Evolutionary conservation across 2,113 vertebrate species (phyloP).

Genomic region (Talpa occidentalis): DNA sequence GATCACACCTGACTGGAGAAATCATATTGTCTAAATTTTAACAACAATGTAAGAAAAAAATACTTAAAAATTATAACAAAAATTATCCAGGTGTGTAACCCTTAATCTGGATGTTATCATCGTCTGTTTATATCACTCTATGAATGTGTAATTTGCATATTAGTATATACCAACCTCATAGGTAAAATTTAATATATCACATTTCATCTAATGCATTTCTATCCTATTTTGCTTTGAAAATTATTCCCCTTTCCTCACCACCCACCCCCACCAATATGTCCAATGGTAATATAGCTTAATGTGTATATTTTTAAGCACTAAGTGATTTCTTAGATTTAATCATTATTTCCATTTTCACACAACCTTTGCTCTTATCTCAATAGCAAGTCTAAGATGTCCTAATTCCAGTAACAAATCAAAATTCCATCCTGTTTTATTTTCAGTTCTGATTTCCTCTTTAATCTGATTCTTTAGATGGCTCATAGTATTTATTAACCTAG

Average conservation of each 20-base stretch:
- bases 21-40: too few relatives aligned
- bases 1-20: too few relatives aligned
- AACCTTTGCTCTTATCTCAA: not conserved
- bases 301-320: not conserved
- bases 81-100: not conserved
- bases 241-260: not conserved
- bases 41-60: too few relatives aligned
- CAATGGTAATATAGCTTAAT: not conserved
- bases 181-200: not conserved
- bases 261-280: not conserved
- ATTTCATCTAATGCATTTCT: not conserved
- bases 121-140: not conserved
- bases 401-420: not conserved
- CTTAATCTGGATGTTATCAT: not conserved
- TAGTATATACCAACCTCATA: not conserved
- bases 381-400: not conserved
- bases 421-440: slow-evolving; percentile 23
- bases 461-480: not conserved
- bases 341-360: not conserved
- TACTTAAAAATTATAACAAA: not conserved
- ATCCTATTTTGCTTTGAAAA: not conserved
- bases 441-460: not conserved
- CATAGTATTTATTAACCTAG: not conserved
- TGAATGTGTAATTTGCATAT: not conserved
- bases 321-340: not conserved